phyloP scores from a whole-genome alignment of 2,113 vertebrate genomes.

The Labeo rohita region DNA sequence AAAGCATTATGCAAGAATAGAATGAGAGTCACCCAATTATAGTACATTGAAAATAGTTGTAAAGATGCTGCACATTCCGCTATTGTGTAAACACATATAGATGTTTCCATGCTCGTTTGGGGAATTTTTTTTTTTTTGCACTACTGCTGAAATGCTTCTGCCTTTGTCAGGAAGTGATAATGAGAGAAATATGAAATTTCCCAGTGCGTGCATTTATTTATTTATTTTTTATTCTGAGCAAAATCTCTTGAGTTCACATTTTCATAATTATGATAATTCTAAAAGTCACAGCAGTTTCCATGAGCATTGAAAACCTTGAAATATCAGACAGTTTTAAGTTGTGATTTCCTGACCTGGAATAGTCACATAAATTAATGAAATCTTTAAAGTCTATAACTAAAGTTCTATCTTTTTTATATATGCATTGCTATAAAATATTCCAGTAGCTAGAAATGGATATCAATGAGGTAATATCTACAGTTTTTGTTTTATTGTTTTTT shows the following conservation, averaged over 20 bases:
- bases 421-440: neutral
- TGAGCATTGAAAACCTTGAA: neutral
- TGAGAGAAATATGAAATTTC: neutral
- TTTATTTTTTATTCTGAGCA: neutral
- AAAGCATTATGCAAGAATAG: neutral
- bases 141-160: neutral
- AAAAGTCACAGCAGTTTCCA: no score
- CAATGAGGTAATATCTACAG: no score
- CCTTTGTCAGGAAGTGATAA: neutral
- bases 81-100: neutral
- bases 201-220: no score
- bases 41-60: neutral
- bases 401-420: no score
- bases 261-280: neutral
- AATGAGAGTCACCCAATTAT: neutral
- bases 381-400: no score
- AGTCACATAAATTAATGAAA: neutral
- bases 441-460: neutral
- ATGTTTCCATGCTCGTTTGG: neutral
- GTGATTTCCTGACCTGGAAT: neutral
- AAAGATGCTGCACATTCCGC: neutral
- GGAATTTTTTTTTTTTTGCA: neutral
- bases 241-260: neutral
- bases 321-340: neutral
- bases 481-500: neutral